A percentile compares a stretch with the other conserved stretches of the same genome.
Evolutionary conservation across 2,797 vertebrate species (phyloP).

Genomic region (Pseudocheirus occidentalis): DNA sequence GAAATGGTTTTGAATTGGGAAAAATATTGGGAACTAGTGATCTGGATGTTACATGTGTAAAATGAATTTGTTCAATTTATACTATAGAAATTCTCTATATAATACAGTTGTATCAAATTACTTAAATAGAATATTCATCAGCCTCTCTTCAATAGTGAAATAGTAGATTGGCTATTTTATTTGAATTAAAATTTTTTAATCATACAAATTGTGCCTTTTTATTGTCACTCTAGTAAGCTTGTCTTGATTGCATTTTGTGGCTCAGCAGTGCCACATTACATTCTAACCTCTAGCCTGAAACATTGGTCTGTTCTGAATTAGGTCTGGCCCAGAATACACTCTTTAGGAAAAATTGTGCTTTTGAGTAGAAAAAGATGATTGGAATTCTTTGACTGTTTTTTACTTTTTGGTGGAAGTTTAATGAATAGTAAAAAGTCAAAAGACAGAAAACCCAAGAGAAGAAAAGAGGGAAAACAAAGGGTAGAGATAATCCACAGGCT

Average conservation of each 20-base stretch:
- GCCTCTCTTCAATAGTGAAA: neutral
- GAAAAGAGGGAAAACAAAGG: constrained; percentile 25
- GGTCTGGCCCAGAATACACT: neutral
- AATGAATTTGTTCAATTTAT: neutral
- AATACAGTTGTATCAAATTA: neutral
- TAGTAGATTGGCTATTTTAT: neutral
- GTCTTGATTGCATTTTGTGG: neutral
- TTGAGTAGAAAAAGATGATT: constrained; percentile 26
- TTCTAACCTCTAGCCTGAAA: neutral
- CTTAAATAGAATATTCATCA: neutral
- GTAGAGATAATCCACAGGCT: neutral
- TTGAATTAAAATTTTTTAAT: neutral
- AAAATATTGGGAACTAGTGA: neutral
- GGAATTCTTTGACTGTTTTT: constrained; percentile 20
- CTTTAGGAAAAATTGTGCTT: neutral
- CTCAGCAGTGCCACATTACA: neutral
- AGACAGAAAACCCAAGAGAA: neutral
- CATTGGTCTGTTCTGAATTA: neutral
- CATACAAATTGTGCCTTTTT: neutral
- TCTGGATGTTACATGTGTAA: neutral
- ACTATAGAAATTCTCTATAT: neutral
- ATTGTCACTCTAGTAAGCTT: neutral
- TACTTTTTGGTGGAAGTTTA: constrained; percentile 36
- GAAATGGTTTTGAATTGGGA: neutral
- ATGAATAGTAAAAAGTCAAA: constrained; percentile 37